These are phyloP conservation scores for Pholis gunnellus DNA, from an alignment of 2,113 vertebrate species.

Conservation along the genomic window DNA sequence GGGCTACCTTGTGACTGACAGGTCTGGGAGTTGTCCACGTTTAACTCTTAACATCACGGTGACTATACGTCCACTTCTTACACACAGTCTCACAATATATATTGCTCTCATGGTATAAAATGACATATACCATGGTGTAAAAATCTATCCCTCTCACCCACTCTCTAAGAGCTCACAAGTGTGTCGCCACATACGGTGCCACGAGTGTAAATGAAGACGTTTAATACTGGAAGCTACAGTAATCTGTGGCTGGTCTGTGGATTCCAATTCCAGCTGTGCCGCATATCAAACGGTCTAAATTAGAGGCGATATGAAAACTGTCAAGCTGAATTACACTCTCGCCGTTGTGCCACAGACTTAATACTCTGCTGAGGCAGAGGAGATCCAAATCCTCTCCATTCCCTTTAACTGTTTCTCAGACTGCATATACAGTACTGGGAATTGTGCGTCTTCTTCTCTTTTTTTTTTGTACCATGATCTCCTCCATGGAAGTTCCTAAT, in stretches of 20 bases:
- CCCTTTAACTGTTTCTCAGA: neutral
- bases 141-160: neutral
- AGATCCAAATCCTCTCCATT: neutral
- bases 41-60: neutral
- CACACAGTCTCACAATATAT: neutral
- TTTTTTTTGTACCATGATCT: neutral
- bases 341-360: neutral
- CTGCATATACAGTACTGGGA: neutral
- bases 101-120: neutral
- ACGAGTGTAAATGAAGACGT: neutral
- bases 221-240: neutral
- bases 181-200: neutral
- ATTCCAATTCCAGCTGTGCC: conserved; percentile 13
- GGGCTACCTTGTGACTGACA: neutral
- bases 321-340: neutral
- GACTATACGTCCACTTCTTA: too few relatives aligned
- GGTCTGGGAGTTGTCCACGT: neutral
- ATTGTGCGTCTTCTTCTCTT: neutral
- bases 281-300: neutral
- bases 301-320: conserved; percentile 14
- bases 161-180: neutral
- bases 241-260: neutral
- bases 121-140: neutral
- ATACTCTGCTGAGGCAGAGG: neutral
- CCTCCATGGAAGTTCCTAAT: neutral